phyloP scores from a whole-genome alignment of 2,888 invertebrate species.

The Tupiocoris notatus region DNA sequence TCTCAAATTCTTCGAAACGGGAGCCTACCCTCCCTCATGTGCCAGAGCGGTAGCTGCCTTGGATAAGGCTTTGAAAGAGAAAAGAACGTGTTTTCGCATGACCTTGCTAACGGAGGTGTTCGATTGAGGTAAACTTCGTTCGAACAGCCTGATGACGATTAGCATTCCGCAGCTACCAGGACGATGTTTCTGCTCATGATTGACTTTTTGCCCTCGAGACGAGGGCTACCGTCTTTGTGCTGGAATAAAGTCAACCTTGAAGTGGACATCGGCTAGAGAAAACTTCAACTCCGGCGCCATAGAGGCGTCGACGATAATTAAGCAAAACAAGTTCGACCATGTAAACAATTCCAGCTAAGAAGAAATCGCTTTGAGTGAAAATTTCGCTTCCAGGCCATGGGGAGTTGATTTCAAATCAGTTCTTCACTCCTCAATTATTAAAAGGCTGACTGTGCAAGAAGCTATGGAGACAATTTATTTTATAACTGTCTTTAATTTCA shows the following conservation, averaged over 20 bases:
- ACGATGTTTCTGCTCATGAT: not conserved
- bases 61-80: not conserved
- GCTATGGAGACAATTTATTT: no score
- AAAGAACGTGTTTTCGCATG: not conserved
- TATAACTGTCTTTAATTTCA: no score
- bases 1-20: not conserved
- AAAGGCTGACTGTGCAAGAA: no score
- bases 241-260: not conserved
- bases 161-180: not conserved
- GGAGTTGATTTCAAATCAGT: no score
- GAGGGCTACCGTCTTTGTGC: not conserved
- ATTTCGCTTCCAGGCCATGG: no score
- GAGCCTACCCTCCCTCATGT: not conserved
- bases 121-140: not conserved
- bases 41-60: not conserved
- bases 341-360: not conserved
- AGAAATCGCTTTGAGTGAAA: no score
- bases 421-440: no score
- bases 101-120: no score
- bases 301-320: not conserved
- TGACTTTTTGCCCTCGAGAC: not conserved
- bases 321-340: not conserved
- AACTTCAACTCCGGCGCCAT: not conserved
- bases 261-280: not conserved
- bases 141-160: not conserved